Base-by-base conservation (phyloP, 2,888 invertebrate species). In the Lasioglossum pauxillum region DNA sequence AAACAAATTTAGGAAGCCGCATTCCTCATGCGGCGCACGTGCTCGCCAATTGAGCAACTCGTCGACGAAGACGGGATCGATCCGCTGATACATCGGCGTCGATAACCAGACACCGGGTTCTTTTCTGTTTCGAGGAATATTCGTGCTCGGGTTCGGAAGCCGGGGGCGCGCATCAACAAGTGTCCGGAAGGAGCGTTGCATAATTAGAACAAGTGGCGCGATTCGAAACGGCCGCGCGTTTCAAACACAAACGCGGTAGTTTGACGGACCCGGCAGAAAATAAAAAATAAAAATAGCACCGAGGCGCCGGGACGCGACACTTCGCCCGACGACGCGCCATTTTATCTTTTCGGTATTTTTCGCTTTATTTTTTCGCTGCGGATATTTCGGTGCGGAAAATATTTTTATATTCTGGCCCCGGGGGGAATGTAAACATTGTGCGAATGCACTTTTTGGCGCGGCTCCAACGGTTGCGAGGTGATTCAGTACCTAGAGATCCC, bases 391-490 rank as follows among this genome's bases (percentile, higher is more conserved):
- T n/a, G 35, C 14, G 46, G 64, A 60, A 80, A 81, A 80, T 71
- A 80, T 85, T 84, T 78, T 77, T 69, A 60, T 81, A 81, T 77
- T 74, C 79, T 72, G 57, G 16, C 38, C 38, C 23, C 31, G 73
- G 75, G n/a, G 35, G 71, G 76, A 44, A 75, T 67, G 86, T 86
- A 87, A 86, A 87, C 87, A 80, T 46, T 82, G 77, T 82, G 79
- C 80, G 87, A 87, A 86, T 87, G 86, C 86, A 82, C 82, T 86
- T 80, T 86, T 78, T 75, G 87, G 87, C 87, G 80, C n/a, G 67
- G 77, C 78, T 86, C 87, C 87, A 87, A 87, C 46, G 46, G 49
- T 81, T 53, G 16, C 72, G 27, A 14, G 79, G n/a, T 73, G 77
- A 77, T 79, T 77, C 72, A 77, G 77, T 67, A 64, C 38, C 82